A percentile compares a stretch with the other conserved stretches of the same genome.
Conservation (phyloP, 1,140 invertebrate genomes). For the Meloidogyne chitwoodi region DNA sequence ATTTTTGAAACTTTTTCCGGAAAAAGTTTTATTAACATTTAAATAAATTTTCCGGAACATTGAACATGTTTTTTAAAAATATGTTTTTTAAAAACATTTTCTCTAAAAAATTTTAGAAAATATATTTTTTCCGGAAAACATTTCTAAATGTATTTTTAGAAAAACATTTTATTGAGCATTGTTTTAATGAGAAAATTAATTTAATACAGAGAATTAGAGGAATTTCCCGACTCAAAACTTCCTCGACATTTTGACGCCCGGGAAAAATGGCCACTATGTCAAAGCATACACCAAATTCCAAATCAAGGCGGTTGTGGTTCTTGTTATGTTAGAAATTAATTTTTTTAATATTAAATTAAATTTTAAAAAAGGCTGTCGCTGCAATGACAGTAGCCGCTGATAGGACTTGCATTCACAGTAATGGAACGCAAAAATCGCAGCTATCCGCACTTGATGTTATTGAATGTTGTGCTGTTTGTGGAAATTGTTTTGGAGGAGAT, state of each 20-base stretch:
- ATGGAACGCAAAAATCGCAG: slow-evolving; percentile 48
- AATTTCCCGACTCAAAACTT: slow-evolving; percentile 30
- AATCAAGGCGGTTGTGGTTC: slow-evolving; percentile 66
- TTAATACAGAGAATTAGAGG: slow-evolving; percentile 30
- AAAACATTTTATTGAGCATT: neutral
- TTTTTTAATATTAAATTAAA: neutral
- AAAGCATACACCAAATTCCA: slow-evolving; percentile 34
- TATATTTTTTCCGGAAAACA: too few relatives aligned
- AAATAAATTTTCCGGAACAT: too few relatives aligned
- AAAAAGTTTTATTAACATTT: neutral
- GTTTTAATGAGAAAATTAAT: neutral
- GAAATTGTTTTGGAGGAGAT: slow-evolving; percentile 59
- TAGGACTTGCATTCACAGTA: slow-evolving; percentile 53
- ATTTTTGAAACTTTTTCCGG: too few relatives aligned
- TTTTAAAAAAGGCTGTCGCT: slow-evolving; percentile 52
- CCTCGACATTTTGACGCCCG: slow-evolving; percentile 42
- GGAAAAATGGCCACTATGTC: slow-evolving; percentile 44
- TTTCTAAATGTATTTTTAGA: too few relatives aligned
- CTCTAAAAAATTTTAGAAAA: too few relatives aligned
- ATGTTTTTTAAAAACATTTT: too few relatives aligned
- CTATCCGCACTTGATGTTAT: slow-evolving; percentile 52
- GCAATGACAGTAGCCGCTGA: slow-evolving; percentile 56
- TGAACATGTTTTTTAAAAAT: too few relatives aligned
- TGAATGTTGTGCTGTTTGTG: slow-evolving; percentile 55
- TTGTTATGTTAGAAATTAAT: slow-evolving; percentile 63